Evolutionary conservation across 2,888 invertebrate genomes (phyloP).

Genomic region (Pyrochroa serraticornis): DNA sequence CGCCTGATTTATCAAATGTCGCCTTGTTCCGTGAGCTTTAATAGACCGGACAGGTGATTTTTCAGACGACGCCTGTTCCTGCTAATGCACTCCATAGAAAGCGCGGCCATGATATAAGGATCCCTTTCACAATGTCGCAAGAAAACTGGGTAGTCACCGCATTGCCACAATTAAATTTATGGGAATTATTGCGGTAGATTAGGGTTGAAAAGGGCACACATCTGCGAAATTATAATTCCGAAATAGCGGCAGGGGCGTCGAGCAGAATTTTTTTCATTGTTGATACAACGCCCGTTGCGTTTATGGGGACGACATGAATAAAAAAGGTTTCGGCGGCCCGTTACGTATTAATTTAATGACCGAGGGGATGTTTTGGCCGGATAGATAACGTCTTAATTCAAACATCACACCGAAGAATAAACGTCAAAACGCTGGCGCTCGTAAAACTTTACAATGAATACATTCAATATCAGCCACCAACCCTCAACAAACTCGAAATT

Average conservation of each 20-base stretch:
- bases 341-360: too few species aligned
- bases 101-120: background rate
- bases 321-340: too few species aligned
- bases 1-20: background rate
- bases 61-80: background rate
- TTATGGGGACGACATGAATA: background rate
- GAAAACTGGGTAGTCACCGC: slow-evolving; percentile 7
- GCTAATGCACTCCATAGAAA: background rate
- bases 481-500: slow-evolving; percentile 16
- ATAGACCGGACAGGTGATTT: background rate
- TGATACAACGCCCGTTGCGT: slow-evolving; percentile 4
- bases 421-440: slow-evolving; percentile 12
- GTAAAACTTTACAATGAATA: slow-evolving; percentile 20
- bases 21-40: background rate
- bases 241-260: background rate
- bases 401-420: slow-evolving; percentile 4
- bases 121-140: slow-evolving; percentile 4
- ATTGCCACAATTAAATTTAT: slow-evolving; percentile 23
- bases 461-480: slow-evolving; percentile 7
- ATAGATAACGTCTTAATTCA: slow-evolving; percentile 21
- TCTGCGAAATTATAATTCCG: slow-evolving; percentile 2
- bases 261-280: slow-evolving; percentile 8
- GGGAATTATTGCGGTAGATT: slow-evolving; percentile 17
- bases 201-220: slow-evolving; percentile 2
- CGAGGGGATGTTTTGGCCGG: background rate